phyloP scores from a whole-genome alignment of 2,888 invertebrate species.

The Disparrhopalites patrizii region DNA sequence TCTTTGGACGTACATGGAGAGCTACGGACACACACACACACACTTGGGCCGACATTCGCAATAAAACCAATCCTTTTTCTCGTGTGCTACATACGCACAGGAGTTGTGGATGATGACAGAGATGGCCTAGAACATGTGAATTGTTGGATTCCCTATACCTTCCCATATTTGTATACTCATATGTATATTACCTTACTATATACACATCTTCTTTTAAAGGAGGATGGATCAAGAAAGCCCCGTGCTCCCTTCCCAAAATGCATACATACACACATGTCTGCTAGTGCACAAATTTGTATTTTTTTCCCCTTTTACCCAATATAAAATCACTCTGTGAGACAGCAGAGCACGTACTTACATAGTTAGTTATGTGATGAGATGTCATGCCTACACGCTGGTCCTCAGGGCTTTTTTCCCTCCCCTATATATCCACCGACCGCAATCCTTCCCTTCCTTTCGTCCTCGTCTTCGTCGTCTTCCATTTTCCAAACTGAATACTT shows the following conservation, averaged over 20 bases:
- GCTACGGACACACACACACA: no score
- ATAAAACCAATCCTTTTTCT: no score
- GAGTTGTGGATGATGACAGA: slow-evolving; percentile 22
- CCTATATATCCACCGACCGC: slow-evolving; percentile 22
- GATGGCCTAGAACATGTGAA: slow-evolving; percentile 30
- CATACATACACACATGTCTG: no score
- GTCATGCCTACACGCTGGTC: slow-evolving; percentile 17
- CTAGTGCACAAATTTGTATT: slow-evolving; percentile 3
- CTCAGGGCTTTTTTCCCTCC: slow-evolving; percentile 24
- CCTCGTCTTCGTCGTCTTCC: neutral
- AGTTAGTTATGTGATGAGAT: slow-evolving; percentile 22
- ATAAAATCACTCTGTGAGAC: slow-evolving; percentile 4
- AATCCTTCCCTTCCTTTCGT: slow-evolving; percentile 14
- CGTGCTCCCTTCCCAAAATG: slow-evolving; percentile 17
- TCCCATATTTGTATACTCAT: no score
- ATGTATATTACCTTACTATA: no score
- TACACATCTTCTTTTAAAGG: neutral
- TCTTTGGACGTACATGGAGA: no score
- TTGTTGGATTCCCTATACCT: slow-evolving; percentile 7
- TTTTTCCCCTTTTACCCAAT: slow-evolving; percentile 4
- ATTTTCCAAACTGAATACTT: no score
- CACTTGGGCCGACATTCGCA: no score
- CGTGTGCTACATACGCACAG: slow-evolving; percentile 16
- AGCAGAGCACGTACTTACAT: slow-evolving; percentile 3
- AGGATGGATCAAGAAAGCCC: slow-evolving; percentile 25